Evolutionary conservation across 2,888 invertebrate species (phyloP), one percentile per base, ranked within the genome.

Genomic region (Troilus luridus): DNA sequence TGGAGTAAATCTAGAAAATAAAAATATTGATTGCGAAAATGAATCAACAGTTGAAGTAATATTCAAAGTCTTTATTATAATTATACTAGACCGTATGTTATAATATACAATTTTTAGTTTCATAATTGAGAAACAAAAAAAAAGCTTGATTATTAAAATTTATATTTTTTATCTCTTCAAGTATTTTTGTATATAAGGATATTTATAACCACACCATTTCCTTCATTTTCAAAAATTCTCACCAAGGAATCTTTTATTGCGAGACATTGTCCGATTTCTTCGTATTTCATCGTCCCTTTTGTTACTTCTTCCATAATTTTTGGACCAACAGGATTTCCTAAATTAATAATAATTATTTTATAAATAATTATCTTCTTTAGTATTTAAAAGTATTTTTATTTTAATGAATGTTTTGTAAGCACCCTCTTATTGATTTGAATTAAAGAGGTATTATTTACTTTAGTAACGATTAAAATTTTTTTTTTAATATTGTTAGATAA

Each of bases 261-360:
- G 17, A 91, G 88, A n/a, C 60, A 91, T 24, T 88, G 60, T 58
- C 88, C 91, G 7, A 91, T 54, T 59, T 81, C 90, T 90, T 90
- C 77, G 17, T 11, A 81, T 21, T 24, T 24, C 81, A 58, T 90
- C 10, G 81, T 27, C 12, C 81, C 90, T 81, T 90, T 90, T 17
- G 41, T 77, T 58, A 81, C 17, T 59, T 90, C 90, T 27, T 90
- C 60, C 90, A 90, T 90, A 59, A 59, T 59, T 41, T 62, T 90
- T 21, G 90, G 90, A 27, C 90, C 81, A 3, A 90, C 60, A n/a
- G 90, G 72, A 58, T 27, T 77, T 27, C 90, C 90, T 89, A 64
- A 62, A 88, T 59, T 27, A 88, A 54, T 21, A 17, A 88, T n/a
- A 54, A 7, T n/a, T 0, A 85, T 3, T 58, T 85, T 27, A 58